phyloP scores from a whole-genome alignment of 2,888 invertebrate species.

The Balanococcus diminutus region DNA sequence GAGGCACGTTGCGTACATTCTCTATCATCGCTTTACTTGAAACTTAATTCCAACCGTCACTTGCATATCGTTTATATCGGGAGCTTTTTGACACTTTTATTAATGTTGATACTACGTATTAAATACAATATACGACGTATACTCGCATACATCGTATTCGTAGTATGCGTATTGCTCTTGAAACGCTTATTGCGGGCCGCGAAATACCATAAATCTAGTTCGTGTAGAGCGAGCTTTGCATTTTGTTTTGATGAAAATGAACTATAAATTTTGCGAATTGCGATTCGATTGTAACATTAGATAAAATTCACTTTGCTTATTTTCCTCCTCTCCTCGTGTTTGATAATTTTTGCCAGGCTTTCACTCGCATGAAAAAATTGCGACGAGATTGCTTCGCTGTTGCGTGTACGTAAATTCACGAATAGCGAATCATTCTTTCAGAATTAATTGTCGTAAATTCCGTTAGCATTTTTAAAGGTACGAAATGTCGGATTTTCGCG shows the following conservation, averaged over 20 bases:
- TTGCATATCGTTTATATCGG: constrained; percentile 22
- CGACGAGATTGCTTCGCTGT: constrained; percentile 6
- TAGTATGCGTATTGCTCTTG: constrained; percentile 27
- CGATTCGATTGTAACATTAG: constrained; percentile 29
- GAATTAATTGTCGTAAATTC: constrained; percentile 34
- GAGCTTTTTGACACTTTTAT: constrained; percentile 37
- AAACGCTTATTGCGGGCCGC: constrained; percentile 28
- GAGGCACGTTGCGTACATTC: neutral
- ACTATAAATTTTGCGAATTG: constrained; percentile 19
- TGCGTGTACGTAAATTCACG: neutral
- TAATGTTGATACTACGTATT: constrained; percentile 33
- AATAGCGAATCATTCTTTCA: constrained; percentile 26
- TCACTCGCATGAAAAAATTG: neutral
- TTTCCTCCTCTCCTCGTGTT: constrained; percentile 1
- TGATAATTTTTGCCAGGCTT: constrained; percentile 18
- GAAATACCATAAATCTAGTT: constrained; percentile 41
- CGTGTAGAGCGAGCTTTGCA: neutral
- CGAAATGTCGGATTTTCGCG: constrained; percentile 18
- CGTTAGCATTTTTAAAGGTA: constrained; percentile 27
- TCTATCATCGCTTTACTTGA: neutral
- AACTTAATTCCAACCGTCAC: constrained; percentile 29
- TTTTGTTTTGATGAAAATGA: constrained; percentile 34
- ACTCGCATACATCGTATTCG: too few species aligned
- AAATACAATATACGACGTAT: constrained; percentile 15
- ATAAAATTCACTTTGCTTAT: constrained; percentile 28